Percentiles rank a stretch among this genome's conserved stretches.
Conservation (phyloP, 2,888 invertebrate genomes). For the Volucella inflata region DNA sequence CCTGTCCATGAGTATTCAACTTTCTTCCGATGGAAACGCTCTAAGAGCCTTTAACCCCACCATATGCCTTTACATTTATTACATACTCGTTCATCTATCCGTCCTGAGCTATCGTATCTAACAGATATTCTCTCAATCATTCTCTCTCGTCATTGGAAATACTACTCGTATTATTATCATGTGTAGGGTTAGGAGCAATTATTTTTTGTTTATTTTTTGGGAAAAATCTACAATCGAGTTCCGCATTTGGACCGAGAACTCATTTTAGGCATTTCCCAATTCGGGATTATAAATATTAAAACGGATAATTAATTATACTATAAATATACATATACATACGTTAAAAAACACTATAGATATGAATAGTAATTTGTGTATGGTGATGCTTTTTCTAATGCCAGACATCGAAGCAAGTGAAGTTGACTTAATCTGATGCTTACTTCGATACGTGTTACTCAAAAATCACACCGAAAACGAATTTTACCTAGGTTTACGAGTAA, state of each 20-base stretch:
- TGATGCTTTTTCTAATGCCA: slow-evolving; percentile 40
- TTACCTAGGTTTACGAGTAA: not conserved
- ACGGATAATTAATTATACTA: slow-evolving; percentile 46
- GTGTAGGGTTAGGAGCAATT: slow-evolving; percentile 57
- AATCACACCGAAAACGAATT: slow-evolving; percentile 47
- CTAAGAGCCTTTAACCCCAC: slow-evolving; percentile 35
- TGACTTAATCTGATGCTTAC: not conserved
- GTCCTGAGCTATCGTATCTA: not conserved
- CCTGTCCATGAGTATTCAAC: slow-evolving; percentile 58
- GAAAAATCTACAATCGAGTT: slow-evolving; percentile 55
- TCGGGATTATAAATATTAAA: slow-evolving; percentile 67
- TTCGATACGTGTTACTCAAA: slow-evolving; percentile 35
- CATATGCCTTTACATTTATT: not conserved
- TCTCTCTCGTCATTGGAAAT: slow-evolving; percentile 29
- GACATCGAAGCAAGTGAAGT: not conserved
- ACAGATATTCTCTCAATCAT: slow-evolving; percentile 15
- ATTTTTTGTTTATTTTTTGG: slow-evolving; percentile 27
- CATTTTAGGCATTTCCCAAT: slow-evolving; percentile 58
- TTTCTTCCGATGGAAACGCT: slow-evolving; percentile 45
- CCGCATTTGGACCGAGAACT: slow-evolving; percentile 27
- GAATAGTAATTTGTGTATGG: slow-evolving; percentile 37
- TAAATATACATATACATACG: slow-evolving; percentile 42
- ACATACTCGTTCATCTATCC: not conserved
- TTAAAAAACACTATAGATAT: slow-evolving; percentile 18
- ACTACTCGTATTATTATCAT: slow-evolving; percentile 15